These are phyloP conservation scores for Coregonus clupeaformis DNA, from an alignment of 2,113 vertebrate genomes.

Conservation along the genomic window DNA sequence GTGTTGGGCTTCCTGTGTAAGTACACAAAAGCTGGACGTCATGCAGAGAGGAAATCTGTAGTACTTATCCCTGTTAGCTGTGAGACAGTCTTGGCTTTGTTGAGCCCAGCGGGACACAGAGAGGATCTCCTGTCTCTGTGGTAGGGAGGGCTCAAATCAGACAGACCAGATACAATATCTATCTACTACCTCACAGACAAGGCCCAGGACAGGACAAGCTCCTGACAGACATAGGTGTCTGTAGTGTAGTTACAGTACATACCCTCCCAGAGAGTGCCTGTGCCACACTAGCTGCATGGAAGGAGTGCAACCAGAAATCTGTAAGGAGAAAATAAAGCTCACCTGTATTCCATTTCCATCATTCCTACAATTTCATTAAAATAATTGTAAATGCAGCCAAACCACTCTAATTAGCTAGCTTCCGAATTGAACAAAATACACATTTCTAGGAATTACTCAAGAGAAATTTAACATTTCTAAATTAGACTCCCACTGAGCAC, in stretches of 20 bases:
- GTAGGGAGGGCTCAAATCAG: slow-evolving; percentile 37
- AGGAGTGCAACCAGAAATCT: too few species aligned
- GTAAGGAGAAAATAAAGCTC: too few species aligned
- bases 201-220: background rate
- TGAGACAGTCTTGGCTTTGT: slow-evolving; percentile 61
- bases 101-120: slow-evolving; percentile 54
- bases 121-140: slow-evolving; percentile 39
- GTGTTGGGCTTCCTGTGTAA: slow-evolving; percentile 24
- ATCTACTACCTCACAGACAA: slow-evolving; percentile 42
- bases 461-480: too few species aligned
- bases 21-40: slow-evolving; percentile 49
- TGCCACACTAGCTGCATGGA: too few species aligned
- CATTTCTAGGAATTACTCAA: too few species aligned
- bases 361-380: too few species aligned
- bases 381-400: too few species aligned
- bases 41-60: slow-evolving; percentile 66
- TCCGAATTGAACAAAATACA: too few species aligned
- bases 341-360: too few species aligned
- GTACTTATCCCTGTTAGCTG: slow-evolving; percentile 58
- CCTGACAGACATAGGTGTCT: slow-evolving; percentile 38
- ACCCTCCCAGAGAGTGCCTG: background rate
- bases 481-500: too few species aligned
- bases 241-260: slow-evolving; percentile 7
- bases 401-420: too few species aligned
- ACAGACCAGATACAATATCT: slow-evolving; percentile 27